A percentile compares a stretch with the other conserved stretches of the same genome.
phyloP scores from a whole-genome alignment of 2,797 vertebrate species.

The Oophaga sylvatica region DNA sequence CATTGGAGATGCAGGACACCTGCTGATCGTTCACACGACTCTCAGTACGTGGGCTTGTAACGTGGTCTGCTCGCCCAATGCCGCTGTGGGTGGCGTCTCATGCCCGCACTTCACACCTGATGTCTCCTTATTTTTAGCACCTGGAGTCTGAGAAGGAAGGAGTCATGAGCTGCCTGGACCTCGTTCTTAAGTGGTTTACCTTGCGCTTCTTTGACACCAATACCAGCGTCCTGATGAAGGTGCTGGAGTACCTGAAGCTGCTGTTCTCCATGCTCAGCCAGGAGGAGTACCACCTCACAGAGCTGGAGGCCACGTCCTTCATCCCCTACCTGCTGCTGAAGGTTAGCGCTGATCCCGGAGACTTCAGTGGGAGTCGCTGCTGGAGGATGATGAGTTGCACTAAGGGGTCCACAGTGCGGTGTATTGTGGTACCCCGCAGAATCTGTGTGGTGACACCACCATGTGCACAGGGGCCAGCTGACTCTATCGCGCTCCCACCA shows the following conservation, averaged over 20 bases:
- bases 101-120: too few species aligned
- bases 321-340: slow-evolving; percentile 94
- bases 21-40: too few species aligned
- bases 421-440: slow-evolving; percentile 55
- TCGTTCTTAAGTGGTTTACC: slow-evolving; percentile 96
- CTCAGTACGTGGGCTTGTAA: too few species aligned
- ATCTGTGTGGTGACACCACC: slow-evolving; percentile 68
- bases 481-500: slow-evolving; percentile 49
- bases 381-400: slow-evolving; percentile 67
- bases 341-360: slow-evolving; percentile 70
- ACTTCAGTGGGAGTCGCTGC: not conserved
- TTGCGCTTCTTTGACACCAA: slow-evolving; percentile 98
- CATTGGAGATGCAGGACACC: too few species aligned
- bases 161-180: slow-evolving; percentile 89
- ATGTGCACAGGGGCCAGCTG: slow-evolving; percentile 78
- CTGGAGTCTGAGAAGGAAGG: slow-evolving; percentile 91
- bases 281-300: slow-evolving; percentile 91
- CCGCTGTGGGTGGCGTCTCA: too few species aligned
- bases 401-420: slow-evolving; percentile 55
- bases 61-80: too few species aligned
- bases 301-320: slow-evolving; percentile 94
- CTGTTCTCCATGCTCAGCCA: slow-evolving; percentile 87
- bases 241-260: slow-evolving; percentile 93
- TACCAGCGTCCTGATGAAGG: slow-evolving; percentile 95
- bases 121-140: slow-evolving; percentile 69